Conservation (phyloP, 2,113 vertebrate genomes). For the Dryoscopus gambensis region DNA sequence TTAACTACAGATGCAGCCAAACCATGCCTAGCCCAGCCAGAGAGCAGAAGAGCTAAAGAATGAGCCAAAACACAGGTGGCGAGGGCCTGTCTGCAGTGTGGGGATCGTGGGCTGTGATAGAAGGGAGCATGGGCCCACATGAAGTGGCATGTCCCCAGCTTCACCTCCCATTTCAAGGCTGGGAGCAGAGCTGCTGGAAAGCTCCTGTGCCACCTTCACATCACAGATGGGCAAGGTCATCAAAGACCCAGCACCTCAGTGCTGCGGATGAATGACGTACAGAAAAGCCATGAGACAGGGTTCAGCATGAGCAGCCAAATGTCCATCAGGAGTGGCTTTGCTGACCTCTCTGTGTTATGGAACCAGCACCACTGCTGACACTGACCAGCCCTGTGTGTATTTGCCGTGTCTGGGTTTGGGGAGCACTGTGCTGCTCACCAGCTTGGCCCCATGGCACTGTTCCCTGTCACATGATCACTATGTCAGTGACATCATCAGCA, state of each 20-base stretch:
- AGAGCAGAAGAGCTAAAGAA: not conserved
- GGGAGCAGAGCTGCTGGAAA: not conserved
- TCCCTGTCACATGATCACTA: rapidly evolving
- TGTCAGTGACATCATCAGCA: not conserved
- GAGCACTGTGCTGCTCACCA: not conserved
- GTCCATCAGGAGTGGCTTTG: not conserved
- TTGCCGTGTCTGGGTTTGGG: not conserved
- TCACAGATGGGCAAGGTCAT: too few species aligned
- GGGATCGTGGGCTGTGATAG: not conserved
- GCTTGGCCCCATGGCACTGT: not conserved
- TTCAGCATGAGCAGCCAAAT: not conserved
- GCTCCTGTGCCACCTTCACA: not conserved
- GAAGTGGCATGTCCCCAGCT: not conserved
- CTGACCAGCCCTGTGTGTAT: rapidly evolving
- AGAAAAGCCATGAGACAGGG: not conserved
- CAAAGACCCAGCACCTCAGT: rapidly evolving
- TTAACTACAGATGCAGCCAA: not conserved
- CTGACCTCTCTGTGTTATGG: not conserved
- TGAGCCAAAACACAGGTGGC: not conserved
- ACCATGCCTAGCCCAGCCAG: not conserved
- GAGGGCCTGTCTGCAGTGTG: rapidly evolving
- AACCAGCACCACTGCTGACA: not conserved
- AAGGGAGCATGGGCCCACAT: not conserved
- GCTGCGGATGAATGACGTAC: rapidly evolving
- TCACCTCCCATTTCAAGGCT: rapidly evolving